These are phyloP conservation scores for Nyctibius bracteatus DNA, from an alignment of 2,113 vertebrate genomes.

Conservation along the genomic window DNA sequence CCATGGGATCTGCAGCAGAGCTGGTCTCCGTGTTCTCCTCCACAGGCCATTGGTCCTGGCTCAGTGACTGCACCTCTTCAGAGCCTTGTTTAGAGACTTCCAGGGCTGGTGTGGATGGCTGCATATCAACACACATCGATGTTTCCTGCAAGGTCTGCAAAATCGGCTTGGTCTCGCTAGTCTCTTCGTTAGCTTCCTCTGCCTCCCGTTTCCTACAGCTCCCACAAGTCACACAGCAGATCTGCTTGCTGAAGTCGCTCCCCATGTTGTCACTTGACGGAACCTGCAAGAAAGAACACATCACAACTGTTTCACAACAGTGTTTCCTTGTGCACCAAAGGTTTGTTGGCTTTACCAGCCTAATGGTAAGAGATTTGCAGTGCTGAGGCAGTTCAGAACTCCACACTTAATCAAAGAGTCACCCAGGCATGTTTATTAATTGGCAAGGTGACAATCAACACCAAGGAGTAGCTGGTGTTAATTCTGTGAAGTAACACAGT, in stretches of 20 bases:
- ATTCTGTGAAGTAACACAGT: rapidly evolving
- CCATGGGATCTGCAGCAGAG: background rate
- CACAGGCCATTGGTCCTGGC: rapidly evolving
- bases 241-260: background rate
- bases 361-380: background rate
- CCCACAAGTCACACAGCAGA: background rate
- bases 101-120: background rate
- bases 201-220: background rate
- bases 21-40: background rate
- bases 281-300: background rate
- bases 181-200: background rate
- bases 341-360: background rate
- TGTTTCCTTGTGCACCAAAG: rapidly evolving
- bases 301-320: rapidly evolving
- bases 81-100: background rate
- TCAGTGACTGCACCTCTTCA: background rate
- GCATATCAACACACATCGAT: rapidly evolving
- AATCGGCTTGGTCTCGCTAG: background rate
- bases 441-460: background rate
- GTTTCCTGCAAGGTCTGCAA: background rate
- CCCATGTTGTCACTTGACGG: background rate
- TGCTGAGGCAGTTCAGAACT: background rate
- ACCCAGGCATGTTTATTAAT: background rate
- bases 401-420: background rate
- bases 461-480: background rate